These are phyloP conservation scores for Lamellibrachia satsuma DNA, from an alignment of 2,888 invertebrate species.

Conservation along the genomic window DNA sequence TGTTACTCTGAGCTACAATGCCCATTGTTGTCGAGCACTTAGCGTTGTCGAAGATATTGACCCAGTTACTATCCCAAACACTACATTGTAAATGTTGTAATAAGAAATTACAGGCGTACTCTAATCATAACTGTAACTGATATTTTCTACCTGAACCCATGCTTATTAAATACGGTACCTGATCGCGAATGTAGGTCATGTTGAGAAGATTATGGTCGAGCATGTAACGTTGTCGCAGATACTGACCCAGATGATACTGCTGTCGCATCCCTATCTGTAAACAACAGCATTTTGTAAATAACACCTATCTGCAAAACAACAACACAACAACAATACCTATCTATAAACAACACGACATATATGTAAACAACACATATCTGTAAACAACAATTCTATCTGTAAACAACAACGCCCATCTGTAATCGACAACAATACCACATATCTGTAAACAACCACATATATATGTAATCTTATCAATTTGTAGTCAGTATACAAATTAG, in stretches of 20 bases:
- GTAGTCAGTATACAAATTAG: no score
- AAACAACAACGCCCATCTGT: no score
- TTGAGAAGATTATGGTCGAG: neutral
- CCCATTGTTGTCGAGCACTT: no score
- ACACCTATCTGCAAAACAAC: neutral
- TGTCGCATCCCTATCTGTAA: slow-evolving; percentile 38
- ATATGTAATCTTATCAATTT: no score
- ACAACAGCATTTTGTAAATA: neutral
- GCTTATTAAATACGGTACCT: neutral
- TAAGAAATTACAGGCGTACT: neutral
- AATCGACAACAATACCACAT: no score
- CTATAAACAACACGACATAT: neutral
- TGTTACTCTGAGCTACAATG: no score
- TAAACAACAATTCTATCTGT: no score
- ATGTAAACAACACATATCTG: neutral
- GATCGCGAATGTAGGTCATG: neutral
- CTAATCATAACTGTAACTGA: neutral
- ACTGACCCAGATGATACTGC: slow-evolving; percentile 38
- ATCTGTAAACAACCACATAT: no score
- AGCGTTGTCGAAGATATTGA: no score
- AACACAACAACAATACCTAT: neutral
- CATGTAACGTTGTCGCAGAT: slow-evolving; percentile 35
- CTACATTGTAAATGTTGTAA: neutral
- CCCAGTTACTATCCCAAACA: neutral
- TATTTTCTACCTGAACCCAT: neutral